A percentile compares a stretch with the other conserved stretches of the same genome.
Conservation (phyloP, 64 coral and sea anemone genomes). For the Pocillopora verrucosa region DNA sequence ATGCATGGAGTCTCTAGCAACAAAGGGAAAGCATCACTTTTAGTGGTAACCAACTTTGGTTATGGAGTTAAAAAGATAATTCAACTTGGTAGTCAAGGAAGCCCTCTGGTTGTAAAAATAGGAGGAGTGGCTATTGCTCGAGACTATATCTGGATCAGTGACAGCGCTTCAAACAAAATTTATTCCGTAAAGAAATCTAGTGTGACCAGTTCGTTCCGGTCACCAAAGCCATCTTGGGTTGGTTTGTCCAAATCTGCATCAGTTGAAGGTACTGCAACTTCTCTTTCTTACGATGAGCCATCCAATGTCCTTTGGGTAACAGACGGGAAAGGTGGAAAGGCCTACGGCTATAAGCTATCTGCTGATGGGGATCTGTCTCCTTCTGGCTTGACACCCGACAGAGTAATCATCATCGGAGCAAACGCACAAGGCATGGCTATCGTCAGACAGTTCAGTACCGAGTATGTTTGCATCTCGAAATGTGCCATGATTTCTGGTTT, state of each 20-base stretch:
- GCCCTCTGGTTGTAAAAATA: conserved; percentile 62
- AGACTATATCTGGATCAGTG: conserved; percentile 67
- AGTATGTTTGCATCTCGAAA: conserved; percentile 78
- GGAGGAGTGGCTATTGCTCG: conserved; percentile 71
- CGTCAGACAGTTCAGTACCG: conserved; percentile 74
- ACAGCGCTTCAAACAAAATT: conserved; percentile 32
- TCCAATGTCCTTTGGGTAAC: conserved; percentile 79
- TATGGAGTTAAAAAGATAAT: conserved; percentile 68
- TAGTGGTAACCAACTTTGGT: conserved; percentile 64
- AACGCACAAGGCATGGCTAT: conserved; percentile 81
- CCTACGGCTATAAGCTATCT: conserved; percentile 67
- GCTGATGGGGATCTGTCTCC: conserved; percentile 67
- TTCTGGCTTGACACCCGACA: conserved; percentile 42
- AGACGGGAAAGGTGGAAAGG: conserved; percentile 55
- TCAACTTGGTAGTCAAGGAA: conserved; percentile 49
- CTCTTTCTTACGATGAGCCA: conserved; percentile 77
- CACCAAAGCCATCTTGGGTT: conserved; percentile 52
- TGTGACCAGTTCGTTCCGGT: conserved; percentile 36
- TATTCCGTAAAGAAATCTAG: conserved; percentile 42
- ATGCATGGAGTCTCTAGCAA: conserved; percentile 92
- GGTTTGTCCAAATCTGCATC: conserved; percentile 32
- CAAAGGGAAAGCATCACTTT: conserved; percentile 66
- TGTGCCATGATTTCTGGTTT: conserved; percentile 74
- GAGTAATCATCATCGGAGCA: conserved; percentile 65
- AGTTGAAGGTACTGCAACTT: conserved; percentile 59